phyloP scores from a whole-genome alignment of 2,888 invertebrate genomes.

The Hydraecia micacea region DNA sequence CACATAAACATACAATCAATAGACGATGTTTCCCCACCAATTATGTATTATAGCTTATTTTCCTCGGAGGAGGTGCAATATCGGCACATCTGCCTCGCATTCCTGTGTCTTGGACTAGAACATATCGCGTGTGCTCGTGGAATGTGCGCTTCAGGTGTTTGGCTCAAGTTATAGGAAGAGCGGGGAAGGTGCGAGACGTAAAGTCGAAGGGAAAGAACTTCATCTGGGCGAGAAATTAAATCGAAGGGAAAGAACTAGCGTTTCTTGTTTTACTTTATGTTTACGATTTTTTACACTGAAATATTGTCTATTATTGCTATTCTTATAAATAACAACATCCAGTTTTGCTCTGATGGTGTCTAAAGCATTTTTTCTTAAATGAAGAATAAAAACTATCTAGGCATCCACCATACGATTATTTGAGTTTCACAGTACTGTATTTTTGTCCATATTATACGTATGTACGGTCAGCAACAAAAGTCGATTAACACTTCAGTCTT shows the following conservation, averaged over 20 bases:
- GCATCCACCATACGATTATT: neutral
- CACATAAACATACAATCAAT: conserved; percentile 24
- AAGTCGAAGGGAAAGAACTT: neutral
- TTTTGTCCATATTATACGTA: neutral
- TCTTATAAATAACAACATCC: neutral
- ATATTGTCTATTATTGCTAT: neutral
- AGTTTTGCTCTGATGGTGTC: no score
- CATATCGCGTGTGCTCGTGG: conserved; percentile 82
- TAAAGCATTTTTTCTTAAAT: no score
- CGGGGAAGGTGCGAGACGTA: neutral
- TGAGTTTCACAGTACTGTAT: neutral
- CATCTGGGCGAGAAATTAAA: neutral
- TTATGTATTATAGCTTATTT: conserved; percentile 42
- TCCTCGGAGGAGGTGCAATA: conserved; percentile 68
- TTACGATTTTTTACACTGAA: neutral
- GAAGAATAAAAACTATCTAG: no score
- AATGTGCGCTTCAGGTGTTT: conserved; percentile 72
- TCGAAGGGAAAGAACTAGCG: neutral
- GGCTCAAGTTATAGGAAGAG: conserved; percentile 61
- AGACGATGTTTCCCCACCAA: conserved; percentile 23
- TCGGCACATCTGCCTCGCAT: conserved; percentile 79
- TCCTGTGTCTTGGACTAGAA: conserved; percentile 79
- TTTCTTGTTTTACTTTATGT: neutral
- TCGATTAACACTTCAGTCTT: no score
- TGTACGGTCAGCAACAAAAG: no score